Base-by-base conservation (phyloP, 2,797 vertebrate species). In the Heteromormyrus szaboi region DNA sequence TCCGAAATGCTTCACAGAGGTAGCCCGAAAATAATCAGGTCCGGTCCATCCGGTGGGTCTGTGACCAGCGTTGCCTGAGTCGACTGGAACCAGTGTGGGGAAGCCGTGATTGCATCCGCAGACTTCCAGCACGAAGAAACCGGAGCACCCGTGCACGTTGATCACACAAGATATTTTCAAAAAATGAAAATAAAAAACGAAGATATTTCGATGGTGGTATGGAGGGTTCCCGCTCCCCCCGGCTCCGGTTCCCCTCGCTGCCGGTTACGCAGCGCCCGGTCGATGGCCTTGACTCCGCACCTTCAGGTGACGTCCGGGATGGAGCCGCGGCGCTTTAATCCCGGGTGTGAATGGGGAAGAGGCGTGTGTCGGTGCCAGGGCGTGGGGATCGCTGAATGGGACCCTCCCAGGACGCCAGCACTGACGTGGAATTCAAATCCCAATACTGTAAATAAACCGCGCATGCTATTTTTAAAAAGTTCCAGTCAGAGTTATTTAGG, bases 281-380 rank as follows among this genome's bases (percentile, higher is more conserved):
- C 48, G 68, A 85, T 89, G 91, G 91, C 90, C 89, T 89, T 87
- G 50, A 54, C 83, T 90, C 85, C 65, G 88, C 81, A 79, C 87
- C 90, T 88, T 91, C 89, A 88, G 85, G 88, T 91, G 89, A 91
- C 90, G 90, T 85, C 88, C 86, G 68, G 88, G 79, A 72, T 90
- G 84, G 83, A 90, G 83, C 89, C 88, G 87, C 91, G 89, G 90
- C 87, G 89, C 88, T 91, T 85, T 89, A 88, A 89, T 91, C 89
- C 89, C 84, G 89, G 65, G 86, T 89, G 90, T 90, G 91, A 51
- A 88, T 76, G 50, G 25, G 65, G 87, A 90, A 84, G 81, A 84
- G 81, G 81, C 81, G 81, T 84, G 81, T 83, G 79, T 83, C 79
- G 17, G 44, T 83, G 44, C 79, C 37, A 41, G 79, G 44, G 79